These are phyloP conservation scores for Geodia barretti DNA, from an alignment of 37 sponge, comb jelly and placozoan genomes.

Conservation along the genomic window DNA sequence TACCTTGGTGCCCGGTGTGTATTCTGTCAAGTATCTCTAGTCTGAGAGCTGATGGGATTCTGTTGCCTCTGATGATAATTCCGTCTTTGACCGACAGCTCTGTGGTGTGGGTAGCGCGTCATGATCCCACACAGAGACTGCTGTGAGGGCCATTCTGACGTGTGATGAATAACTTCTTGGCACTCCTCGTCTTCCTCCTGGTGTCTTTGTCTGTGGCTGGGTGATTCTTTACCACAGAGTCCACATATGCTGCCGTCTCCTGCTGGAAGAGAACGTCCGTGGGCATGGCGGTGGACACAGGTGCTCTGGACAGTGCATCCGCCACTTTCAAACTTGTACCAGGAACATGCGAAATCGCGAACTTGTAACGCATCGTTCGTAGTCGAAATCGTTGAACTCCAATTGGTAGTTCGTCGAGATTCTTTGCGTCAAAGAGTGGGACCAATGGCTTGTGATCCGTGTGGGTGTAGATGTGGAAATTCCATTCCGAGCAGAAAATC, in stretches of 20 bases:
- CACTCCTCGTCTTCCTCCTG: slow-evolving; percentile 50
- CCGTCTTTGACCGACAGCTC: slow-evolving; percentile 35
- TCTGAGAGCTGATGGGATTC: slow-evolving; percentile 31
- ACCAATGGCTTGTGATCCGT: slow-evolving; percentile 73
- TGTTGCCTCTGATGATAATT: slow-evolving; percentile 26
- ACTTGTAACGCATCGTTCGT: slow-evolving; percentile 41
- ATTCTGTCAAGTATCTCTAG: slow-evolving; percentile 31
- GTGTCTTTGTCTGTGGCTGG: slow-evolving; percentile 26
- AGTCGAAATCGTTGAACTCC: slow-evolving; percentile 51
- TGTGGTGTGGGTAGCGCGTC: background rate
- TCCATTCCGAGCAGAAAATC: slow-evolving; percentile 20
- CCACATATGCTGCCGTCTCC: background rate
- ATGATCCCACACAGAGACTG: background rate
- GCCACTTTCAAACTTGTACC: slow-evolving; percentile 45
- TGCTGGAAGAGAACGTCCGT: background rate
- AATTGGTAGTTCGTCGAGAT: slow-evolving; percentile 41
- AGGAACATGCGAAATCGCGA: slow-evolving; percentile 58
- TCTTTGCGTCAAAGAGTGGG: slow-evolving; percentile 47
- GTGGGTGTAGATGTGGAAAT: slow-evolving; percentile 24
- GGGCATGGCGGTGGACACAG: background rate
- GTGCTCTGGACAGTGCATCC: slow-evolving; percentile 54
- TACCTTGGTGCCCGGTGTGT: slow-evolving; percentile 56
- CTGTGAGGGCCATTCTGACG: slow-evolving; percentile 8
- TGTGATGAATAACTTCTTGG: slow-evolving; percentile 14
- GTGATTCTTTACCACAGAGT: slow-evolving; percentile 6